These are phyloP conservation scores for Scartelaos histophorus DNA, from an alignment of 2,113 vertebrate species.

Conservation along the genomic window DNA sequence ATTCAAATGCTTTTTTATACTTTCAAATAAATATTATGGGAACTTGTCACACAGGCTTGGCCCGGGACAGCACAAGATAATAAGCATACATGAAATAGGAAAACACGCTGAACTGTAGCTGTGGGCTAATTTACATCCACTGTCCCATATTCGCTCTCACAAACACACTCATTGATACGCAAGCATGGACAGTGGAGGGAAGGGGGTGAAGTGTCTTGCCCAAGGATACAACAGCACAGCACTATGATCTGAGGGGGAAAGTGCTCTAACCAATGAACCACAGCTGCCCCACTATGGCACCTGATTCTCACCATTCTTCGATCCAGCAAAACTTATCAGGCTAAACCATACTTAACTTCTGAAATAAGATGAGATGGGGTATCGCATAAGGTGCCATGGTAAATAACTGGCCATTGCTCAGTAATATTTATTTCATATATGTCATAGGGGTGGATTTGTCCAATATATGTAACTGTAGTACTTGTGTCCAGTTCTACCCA, in stretches of 20 bases:
- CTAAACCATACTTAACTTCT: neutral
- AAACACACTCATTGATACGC: neutral
- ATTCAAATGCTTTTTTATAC: too few relatives aligned
- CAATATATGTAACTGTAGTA: neutral
- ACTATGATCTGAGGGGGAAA: too few relatives aligned
- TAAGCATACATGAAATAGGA: too few relatives aligned
- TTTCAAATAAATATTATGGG: too few relatives aligned
- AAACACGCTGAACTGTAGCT: too few relatives aligned
- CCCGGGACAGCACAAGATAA: too few relatives aligned
- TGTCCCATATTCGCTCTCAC: neutral
- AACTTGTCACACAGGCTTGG: too few relatives aligned
- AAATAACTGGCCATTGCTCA: too few relatives aligned
- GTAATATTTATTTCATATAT: neutral
- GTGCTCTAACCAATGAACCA: too few relatives aligned
- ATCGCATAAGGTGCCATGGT: too few relatives aligned
- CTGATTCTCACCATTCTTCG: neutral
- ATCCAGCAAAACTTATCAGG: neutral
- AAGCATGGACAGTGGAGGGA: neutral
- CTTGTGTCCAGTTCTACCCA: slow-evolving; percentile 16
- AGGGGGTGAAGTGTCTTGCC: neutral
- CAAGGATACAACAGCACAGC: neutral
- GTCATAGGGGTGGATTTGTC: neutral
- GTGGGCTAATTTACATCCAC: too few relatives aligned
- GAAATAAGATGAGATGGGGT: neutral
- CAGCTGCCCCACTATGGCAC: neutral